These are phyloP conservation scores for Coelopa frigida DNA, from an alignment of 1,140 invertebrate genomes.

Conservation along the genomic window DNA sequence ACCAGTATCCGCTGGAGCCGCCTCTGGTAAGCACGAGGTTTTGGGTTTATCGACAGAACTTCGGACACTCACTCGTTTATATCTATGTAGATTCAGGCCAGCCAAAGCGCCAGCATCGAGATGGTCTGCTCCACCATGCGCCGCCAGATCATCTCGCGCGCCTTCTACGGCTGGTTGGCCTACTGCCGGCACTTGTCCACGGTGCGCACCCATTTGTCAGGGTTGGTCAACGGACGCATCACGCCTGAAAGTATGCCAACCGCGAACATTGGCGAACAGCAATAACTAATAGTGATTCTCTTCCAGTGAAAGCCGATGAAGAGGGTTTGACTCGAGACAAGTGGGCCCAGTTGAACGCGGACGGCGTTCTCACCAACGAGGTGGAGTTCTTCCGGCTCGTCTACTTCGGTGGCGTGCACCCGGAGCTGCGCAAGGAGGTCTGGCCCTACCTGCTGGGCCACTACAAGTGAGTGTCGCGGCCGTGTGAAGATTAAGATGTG, in stretches of 20 bases:
- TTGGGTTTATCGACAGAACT: background rate
- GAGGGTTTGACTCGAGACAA: conserved; percentile 60
- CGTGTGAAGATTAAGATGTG: background rate
- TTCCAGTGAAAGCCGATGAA: conserved; percentile 49
- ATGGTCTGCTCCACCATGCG: conserved; percentile 91
- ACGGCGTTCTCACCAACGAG: conserved; percentile 55
- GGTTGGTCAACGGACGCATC: conserved; percentile 69
- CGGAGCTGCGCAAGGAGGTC: conserved; percentile 71
- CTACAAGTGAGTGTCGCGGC: conserved; percentile 51
- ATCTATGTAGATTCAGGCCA: conserved; percentile 19
- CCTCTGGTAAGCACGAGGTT: conserved; percentile 18
- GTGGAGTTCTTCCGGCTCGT: conserved; percentile 73
- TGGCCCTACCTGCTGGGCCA: conserved; percentile 89
- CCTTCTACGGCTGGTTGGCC: conserved; percentile 94
- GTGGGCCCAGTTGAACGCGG: conserved; percentile 57
- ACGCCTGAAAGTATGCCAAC: conserved; percentile 49
- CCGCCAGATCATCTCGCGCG: conserved; percentile 86
- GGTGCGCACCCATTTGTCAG: conserved; percentile 83
- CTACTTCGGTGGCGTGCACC: conserved; percentile 80
- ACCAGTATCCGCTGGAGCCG: conserved; percentile 36
- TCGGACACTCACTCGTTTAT: background rate
- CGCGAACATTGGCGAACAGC: too few species aligned
- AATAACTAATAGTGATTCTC: background rate
- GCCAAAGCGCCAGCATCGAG: conserved; percentile 52
- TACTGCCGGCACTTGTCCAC: conserved; percentile 89